Evolutionary conservation across 1,140 invertebrate genomes (phyloP), one percentile per base, ranked within the genome.

Genomic region (Diuraphis noxia): DNA sequence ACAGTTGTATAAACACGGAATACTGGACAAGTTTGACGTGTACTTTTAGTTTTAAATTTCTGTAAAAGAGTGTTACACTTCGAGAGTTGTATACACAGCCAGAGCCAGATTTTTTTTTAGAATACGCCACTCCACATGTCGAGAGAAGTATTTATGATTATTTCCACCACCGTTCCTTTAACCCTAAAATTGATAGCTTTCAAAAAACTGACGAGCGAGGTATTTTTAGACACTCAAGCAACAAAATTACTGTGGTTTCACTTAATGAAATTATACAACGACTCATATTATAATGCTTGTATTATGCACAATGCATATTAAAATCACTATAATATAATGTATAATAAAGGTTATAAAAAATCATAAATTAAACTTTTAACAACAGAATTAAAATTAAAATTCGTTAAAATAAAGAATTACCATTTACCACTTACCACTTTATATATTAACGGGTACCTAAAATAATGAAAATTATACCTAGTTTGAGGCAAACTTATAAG

Each of bases 101-200:
- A 79, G 72, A 79, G 72, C 72, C 72, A 79, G n/a, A 79, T 79
- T 36, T 79, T 79, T 36, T 79, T 79, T 79, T 79, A 79, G 34
- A 79, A 79, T 36, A 79, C 72, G 72, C 17, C 72, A 79, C 72
- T 72, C 56, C 56, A 79, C 72, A 36, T 79, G 72, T 79, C 72
- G 72, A 79, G 72, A 79, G 34, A 79, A 36, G 72, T 79, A 79
- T 79, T 79, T 79, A 79, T 36, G 72, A 79, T 79, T 79, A 79
- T 79, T 79, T 79, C 72, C 34, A 79, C 56, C 56, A 72, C 56
- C 72, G 72, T 36, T 79, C n/a, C 34, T 79, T 36, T 79, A 79
- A 79, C 72, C 72, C 72, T 79, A 79, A 79, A 79, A 79, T 36
- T 79, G n/a, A 79, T 79, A 34, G 72, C 34, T 79, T 36, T 79